phyloP scores from a whole-genome alignment of 2,888 invertebrate genomes.

The Folsomia candida region DNA sequence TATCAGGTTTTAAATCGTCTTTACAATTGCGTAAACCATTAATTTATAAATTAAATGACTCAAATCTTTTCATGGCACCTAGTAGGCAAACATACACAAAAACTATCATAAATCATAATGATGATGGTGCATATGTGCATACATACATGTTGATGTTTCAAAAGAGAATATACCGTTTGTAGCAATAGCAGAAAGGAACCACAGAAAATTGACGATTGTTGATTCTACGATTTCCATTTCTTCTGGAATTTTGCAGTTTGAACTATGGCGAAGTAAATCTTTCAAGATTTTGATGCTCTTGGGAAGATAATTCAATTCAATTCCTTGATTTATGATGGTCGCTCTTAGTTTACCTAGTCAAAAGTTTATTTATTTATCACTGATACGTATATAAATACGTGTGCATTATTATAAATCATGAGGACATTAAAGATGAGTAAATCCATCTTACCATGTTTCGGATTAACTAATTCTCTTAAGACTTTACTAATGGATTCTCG shows the following conservation, averaged over 20 bases:
- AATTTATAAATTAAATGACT: neutral
- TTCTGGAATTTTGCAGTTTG: neutral
- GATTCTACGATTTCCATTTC: conserved; percentile 27
- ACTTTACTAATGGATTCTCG: conserved; percentile 25
- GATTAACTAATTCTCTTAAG: conserved; percentile 41
- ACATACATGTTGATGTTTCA: neutral
- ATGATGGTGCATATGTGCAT: too few species aligned
- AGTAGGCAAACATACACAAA: neutral
- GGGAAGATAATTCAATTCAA: conserved; percentile 25
- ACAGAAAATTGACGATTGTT: conserved; percentile 30
- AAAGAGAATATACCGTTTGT: conserved; percentile 38
- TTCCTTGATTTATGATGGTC: conserved; percentile 25
- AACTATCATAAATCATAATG: too few species aligned
- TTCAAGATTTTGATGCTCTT: conserved; percentile 23
- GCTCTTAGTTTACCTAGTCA: conserved; percentile 24
- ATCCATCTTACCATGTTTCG: conserved; percentile 35
- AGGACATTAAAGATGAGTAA: too few species aligned
- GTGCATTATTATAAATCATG: too few species aligned
- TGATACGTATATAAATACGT: neutral
- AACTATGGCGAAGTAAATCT: conserved; percentile 1
- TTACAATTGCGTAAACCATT: neutral
- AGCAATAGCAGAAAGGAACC: conserved; percentile 41
- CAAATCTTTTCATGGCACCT: neutral
- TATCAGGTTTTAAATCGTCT: neutral
- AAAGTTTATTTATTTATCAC: neutral